phyloP scores from a whole-genome alignment of 2,113 vertebrate genomes.

The Aleadryas rufinucha region DNA sequence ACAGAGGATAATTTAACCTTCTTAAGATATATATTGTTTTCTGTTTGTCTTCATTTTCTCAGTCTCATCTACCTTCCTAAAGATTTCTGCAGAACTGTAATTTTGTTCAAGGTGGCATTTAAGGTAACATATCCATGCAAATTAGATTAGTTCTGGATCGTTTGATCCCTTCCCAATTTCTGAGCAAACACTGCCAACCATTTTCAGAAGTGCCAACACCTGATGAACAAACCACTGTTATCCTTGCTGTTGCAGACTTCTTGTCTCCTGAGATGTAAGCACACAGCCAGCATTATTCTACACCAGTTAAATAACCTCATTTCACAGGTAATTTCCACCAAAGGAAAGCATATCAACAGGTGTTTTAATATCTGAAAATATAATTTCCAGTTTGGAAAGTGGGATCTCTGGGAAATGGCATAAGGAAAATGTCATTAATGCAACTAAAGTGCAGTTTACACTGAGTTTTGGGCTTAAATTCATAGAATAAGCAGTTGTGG shows the following conservation, averaged over 20 bases:
- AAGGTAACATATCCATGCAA: conserved; percentile 35
- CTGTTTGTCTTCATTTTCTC: not conserved
- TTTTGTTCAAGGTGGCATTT: conserved; percentile 18
- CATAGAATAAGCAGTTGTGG: not conserved
- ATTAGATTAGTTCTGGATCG: not conserved
- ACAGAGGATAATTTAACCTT: not conserved
- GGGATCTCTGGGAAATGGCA: not conserved
- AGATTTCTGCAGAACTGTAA: not conserved
- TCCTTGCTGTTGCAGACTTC: not conserved
- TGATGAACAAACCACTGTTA: not conserved
- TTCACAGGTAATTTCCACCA: conserved; percentile 18
- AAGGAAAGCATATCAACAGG: not conserved
- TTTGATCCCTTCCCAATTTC: conserved; percentile 32
- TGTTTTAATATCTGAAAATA: not conserved
- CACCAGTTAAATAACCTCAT: not conserved
- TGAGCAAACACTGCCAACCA: not conserved
- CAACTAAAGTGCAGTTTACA: not conserved
- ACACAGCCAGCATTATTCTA: not conserved
- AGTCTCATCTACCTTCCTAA: not conserved
- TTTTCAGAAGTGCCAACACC: not conserved
- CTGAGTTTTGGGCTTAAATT: not conserved
- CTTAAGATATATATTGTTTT: not conserved
- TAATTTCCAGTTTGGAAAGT: not conserved
- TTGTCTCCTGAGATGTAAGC: not conserved
- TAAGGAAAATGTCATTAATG: not conserved